Percentiles rank a stretch among this genome's conserved stretches.
phyloP scores from a whole-genome alignment of 2,888 invertebrate genomes.

The Noctua comes region DNA sequence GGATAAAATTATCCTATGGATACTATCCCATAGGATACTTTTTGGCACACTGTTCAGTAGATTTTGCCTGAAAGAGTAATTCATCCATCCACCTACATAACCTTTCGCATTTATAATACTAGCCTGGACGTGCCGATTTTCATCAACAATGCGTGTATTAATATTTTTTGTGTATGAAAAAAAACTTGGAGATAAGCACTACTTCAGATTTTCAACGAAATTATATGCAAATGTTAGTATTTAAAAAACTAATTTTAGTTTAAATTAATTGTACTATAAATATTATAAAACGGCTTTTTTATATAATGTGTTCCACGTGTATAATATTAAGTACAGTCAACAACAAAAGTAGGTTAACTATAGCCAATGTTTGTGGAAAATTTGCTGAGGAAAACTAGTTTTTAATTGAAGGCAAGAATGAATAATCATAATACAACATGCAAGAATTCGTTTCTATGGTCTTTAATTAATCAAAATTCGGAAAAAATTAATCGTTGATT shows the following conservation, averaged over 20 bases:
- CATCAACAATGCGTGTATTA: neutral
- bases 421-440: neutral
- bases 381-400: neutral
- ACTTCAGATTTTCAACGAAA: neutral
- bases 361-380: too few relatives aligned
- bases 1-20: neutral
- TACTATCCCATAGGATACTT: too few relatives aligned
- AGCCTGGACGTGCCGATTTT: constrained; percentile 7
- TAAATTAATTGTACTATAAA: neutral
- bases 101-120: neutral
- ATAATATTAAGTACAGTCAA: neutral
- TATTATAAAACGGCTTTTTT: neutral
- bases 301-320: neutral
- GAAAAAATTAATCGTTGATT: neutral
- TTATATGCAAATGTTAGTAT: constrained; percentile 15
- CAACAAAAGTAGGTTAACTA: too few relatives aligned
- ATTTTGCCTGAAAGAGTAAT: neutral
- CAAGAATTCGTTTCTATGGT: neutral
- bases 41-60: neutral
- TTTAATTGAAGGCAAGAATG: neutral
- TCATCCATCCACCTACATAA: neutral
- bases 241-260: constrained; percentile 1
- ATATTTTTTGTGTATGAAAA: constrained; percentile 18
- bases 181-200: constrained; percentile 5
- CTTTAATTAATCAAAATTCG: neutral